A percentile compares a stretch with the other conserved stretches of the same genome.
Conservation (phyloP, 2,888 invertebrate genomes). For the Protonemura montana region DNA sequence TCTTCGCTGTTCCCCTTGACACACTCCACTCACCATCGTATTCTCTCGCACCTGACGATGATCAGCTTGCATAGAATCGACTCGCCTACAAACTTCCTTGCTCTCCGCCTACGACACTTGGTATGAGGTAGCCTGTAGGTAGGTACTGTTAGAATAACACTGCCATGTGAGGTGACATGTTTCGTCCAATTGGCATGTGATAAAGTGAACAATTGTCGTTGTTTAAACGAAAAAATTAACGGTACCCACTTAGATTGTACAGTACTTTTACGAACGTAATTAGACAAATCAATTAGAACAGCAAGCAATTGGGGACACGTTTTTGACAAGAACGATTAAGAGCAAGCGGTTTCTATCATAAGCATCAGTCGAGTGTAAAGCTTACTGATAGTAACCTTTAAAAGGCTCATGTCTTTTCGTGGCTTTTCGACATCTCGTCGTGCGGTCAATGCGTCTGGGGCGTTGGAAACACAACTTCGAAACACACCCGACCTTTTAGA, state of each 20-base stretch:
- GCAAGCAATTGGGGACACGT: not conserved
- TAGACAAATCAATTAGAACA: no score
- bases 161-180: not conserved
- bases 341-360: not conserved
- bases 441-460: not conserved
- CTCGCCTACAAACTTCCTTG: conserved; percentile 2
- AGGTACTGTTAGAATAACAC: not conserved
- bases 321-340: not conserved
- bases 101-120: not conserved
- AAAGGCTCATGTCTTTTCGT: not conserved
- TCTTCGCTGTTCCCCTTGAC: not conserved
- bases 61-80: not conserved
- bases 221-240: not conserved
- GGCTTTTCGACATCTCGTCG: not conserved
- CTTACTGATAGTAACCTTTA: not conserved
- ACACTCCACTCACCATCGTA: conserved; percentile 28
- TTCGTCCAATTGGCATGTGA: not conserved
- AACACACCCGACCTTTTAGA: not conserved
- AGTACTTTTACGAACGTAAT: not conserved
- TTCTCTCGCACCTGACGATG: not conserved
- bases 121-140: not conserved
- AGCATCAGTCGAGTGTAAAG: not conserved
- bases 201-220: not conserved
- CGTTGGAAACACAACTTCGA: not conserved
- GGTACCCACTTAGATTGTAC: not conserved